Evolutionary conservation across 2,888 invertebrate species (phyloP).

Genomic region (Dryobota labecula): DNA sequence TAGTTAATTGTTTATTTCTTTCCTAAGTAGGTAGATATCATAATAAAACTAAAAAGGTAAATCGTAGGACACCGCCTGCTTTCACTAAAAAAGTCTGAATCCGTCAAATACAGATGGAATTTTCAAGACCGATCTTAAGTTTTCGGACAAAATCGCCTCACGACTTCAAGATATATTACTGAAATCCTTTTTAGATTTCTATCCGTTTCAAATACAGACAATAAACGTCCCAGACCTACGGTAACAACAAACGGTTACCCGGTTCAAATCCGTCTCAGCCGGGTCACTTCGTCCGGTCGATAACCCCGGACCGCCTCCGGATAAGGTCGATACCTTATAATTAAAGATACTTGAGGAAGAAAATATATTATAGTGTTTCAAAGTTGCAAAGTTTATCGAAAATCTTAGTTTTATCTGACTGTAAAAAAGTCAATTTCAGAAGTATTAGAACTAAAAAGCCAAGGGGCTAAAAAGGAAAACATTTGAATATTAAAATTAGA

Average conservation of each 20-base stretch:
- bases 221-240: slow-evolving; percentile 64
- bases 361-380: slow-evolving; percentile 32
- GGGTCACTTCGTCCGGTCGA: slow-evolving; percentile 71
- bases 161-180: not conserved
- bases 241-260: slow-evolving; percentile 64
- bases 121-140: not conserved
- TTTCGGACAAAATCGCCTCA: not conserved
- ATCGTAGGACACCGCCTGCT: not conserved
- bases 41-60: not conserved
- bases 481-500: not conserved
- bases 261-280: slow-evolving; percentile 66
- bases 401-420: not conserved
- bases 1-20: not conserved
- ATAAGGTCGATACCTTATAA: slow-evolving; percentile 64
- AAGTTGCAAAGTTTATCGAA: slow-evolving; percentile 23
- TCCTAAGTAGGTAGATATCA: not conserved
- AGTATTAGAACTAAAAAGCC: not conserved
- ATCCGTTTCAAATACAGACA: slow-evolving; percentile 40
- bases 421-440: not conserved
- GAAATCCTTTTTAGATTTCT: slow-evolving; percentile 31
- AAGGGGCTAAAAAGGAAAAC: not conserved
- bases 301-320: slow-evolving; percentile 65
- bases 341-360: slow-evolving; percentile 55
- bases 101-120: not conserved
- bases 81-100: not conserved